Percentiles rank a stretch among this genome's conserved stretches.
Conservation (phyloP, 2,888 invertebrate species). For the Zhuqinia jingwanae region DNA sequence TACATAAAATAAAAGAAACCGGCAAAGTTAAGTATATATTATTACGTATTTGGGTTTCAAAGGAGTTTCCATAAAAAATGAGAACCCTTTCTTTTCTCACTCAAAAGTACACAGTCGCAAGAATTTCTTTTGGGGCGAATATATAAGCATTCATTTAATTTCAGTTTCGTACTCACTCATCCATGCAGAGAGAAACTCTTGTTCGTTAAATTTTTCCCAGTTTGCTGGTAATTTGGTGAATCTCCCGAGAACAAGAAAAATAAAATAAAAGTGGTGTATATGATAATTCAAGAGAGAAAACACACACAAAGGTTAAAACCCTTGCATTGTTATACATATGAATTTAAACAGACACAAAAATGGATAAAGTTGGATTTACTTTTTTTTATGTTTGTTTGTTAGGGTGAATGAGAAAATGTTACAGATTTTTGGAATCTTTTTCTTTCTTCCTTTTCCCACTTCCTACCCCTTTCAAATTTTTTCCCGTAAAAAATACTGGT, state of each 20-base stretch:
- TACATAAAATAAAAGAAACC: conserved; percentile 57
- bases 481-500: conserved; percentile 11
- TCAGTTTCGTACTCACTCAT: conserved; percentile 19
- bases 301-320: conserved; percentile 28
- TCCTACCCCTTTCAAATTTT: conserved; percentile 42
- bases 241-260: conserved; percentile 16
- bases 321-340: neutral
- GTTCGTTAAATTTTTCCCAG: neutral
- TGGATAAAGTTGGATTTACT: neutral
- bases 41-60: conserved; percentile 13
- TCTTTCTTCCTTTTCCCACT: no score
- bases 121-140: conserved; percentile 30
- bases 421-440: conserved; percentile 38
- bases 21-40: no score
- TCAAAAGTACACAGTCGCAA: neutral
- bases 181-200: conserved; percentile 1
- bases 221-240: conserved; percentile 33
- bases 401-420: conserved; percentile 23
- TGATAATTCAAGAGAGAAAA: conserved; percentile 9
- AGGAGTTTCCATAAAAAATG: conserved; percentile 27
- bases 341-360: neutral
- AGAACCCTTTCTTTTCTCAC: neutral
- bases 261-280: no score
- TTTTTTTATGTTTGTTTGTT: neutral
- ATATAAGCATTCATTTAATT: conserved; percentile 13